phyloP scores from a whole-genome alignment of 2,888 invertebrate species.

The Chloromyia formosa region DNA sequence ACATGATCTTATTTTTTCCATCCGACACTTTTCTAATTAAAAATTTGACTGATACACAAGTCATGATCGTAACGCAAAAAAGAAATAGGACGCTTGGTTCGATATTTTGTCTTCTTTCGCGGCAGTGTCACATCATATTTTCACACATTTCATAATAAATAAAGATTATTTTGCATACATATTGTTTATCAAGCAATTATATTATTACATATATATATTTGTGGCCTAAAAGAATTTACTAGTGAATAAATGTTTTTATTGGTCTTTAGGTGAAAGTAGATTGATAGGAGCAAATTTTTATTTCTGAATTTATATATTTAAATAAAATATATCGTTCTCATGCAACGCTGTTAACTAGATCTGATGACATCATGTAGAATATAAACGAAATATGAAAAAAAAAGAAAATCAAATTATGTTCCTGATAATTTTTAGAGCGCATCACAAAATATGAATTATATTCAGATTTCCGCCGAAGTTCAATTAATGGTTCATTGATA shows the following conservation, averaged over 20 bases:
- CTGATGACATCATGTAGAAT: constrained; percentile 7
- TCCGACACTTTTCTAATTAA: no score
- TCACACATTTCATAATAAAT: neutral
- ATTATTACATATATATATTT: constrained; percentile 16
- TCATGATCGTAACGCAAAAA: no score
- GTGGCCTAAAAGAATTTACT: constrained; percentile 46
- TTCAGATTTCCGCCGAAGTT: constrained; percentile 10
- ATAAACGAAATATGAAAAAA: neutral
- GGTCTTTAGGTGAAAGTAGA: constrained; percentile 23
- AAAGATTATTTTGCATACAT: constrained; percentile 11
- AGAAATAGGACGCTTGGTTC: no score
- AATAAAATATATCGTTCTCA: constrained; percentile 9
- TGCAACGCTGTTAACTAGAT: constrained; percentile 28
- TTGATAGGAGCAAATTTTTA: constrained; percentile 10
- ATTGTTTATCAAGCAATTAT: constrained; percentile 49
- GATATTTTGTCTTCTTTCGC: neutral
- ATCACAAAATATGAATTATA: constrained; percentile 12
- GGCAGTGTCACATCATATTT: constrained; percentile 22
- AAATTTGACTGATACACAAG: no score
- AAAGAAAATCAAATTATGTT: constrained; percentile 26
- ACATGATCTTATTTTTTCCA: no score
- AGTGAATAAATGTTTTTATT: constrained; percentile 16
- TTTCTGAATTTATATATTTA: neutral
- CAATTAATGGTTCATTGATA: neutral
- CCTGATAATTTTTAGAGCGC: constrained; percentile 37